Conservation (phyloP, 2,888 invertebrate species). For the Esperia sulphurella region DNA sequence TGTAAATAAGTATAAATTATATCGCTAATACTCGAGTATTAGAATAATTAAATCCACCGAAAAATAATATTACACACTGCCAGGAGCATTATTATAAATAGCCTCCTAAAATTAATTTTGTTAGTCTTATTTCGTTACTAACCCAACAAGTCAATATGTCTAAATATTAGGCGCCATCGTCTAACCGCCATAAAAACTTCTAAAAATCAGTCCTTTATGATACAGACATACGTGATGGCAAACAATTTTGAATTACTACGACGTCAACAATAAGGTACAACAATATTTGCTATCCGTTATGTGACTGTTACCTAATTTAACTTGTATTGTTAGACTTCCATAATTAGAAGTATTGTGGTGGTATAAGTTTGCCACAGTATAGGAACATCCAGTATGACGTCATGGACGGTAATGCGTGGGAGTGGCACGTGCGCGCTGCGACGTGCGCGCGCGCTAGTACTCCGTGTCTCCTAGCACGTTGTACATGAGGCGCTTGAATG, state of each 20-base stretch:
- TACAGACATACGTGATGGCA: constrained; percentile 3
- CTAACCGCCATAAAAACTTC: constrained; percentile 40
- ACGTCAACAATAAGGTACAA: constrained; percentile 6
- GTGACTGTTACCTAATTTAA: not conserved
- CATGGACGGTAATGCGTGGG: constrained; percentile 13
- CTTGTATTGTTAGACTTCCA: not conserved
- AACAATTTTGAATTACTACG: constrained; percentile 1
- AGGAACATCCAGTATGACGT: constrained; percentile 21
- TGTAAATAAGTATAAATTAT: constrained; percentile 71
- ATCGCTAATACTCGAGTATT: constrained; percentile 78
- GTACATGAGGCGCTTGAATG: constrained; percentile 95
- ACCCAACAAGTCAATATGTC: constrained; percentile 44
- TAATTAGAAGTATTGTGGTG: not conserved
- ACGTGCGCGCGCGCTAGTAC: constrained; percentile 51
- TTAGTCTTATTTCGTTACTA: constrained; percentile 70
- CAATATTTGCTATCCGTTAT: not conserved
- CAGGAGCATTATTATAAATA: constrained; percentile 57
- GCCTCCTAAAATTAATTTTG: constrained; percentile 65
- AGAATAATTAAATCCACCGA: constrained; percentile 72
- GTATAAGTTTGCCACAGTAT: constrained; percentile 22
- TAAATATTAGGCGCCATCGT: constrained; percentile 38
- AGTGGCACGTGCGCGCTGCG: no score
- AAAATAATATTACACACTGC: constrained; percentile 71
- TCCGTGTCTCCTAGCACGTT: constrained; percentile 90
- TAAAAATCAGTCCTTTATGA: constrained; percentile 28